Conservation (phyloP, 2,113 vertebrate genomes). For the Larimichthys polyactis region DNA sequence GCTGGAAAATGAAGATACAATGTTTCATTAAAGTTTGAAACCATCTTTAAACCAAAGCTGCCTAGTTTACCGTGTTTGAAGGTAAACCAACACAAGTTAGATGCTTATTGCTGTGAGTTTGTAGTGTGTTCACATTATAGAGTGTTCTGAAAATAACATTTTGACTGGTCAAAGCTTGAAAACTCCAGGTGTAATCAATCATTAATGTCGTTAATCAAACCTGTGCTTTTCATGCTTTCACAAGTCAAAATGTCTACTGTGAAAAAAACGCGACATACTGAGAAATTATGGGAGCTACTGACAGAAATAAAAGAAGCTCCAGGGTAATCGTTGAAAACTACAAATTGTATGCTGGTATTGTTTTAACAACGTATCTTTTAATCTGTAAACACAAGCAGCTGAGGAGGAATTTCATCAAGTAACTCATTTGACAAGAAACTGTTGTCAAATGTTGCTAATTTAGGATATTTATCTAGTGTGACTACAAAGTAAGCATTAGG, state of each 20-base stretch:
- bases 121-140: neutral
- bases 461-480: neutral
- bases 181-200: conserved; percentile 3
- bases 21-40: neutral
- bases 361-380: no score
- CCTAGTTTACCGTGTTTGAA: neutral
- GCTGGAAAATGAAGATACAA: no score
- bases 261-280: neutral
- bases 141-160: neutral
- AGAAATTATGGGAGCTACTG: neutral
- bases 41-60: no score
- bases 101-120: neutral
- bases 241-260: neutral
- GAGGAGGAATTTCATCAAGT: neutral
- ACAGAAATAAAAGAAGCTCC: neutral
- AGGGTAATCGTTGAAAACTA: neutral
- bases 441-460: no score
- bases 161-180: neutral
- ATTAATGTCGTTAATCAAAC: neutral
- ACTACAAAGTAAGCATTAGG: no score
- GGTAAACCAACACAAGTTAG: neutral
- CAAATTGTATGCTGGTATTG: neutral
- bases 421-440: neutral
- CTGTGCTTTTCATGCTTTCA: neutral
- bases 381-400: no score